Conservation (phyloP, 2,113 vertebrate species). For the Calyptommatus sinebrachiatus region DNA sequence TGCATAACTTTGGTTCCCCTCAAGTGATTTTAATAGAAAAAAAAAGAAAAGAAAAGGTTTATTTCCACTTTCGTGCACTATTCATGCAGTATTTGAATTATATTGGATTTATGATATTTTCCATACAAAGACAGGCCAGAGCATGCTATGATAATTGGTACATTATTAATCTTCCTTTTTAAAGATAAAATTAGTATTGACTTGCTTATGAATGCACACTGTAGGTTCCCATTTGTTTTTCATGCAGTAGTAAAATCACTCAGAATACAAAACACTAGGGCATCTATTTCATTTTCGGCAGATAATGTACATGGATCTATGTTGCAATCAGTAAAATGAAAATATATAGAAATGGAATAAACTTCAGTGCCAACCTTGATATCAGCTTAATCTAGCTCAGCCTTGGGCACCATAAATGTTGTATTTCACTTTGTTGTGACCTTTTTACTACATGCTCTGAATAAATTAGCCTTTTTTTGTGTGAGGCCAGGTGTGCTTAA, state of each 20-base stretch:
- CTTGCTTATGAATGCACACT: slow-evolving; percentile 41
- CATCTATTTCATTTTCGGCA: slow-evolving; percentile 16
- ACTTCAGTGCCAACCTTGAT: background rate
- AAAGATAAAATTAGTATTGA: slow-evolving; percentile 50
- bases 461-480: slow-evolving; percentile 24
- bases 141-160: slow-evolving; percentile 41
- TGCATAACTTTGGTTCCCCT: background rate
- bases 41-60: slow-evolving; percentile 19
- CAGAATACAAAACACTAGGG: slow-evolving; percentile 13
- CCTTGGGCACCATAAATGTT: background rate
- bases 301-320: accelerated
- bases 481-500: background rate
- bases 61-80: background rate
- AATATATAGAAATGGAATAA: background rate
- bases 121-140: slow-evolving; percentile 38
- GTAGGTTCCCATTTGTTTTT: slow-evolving; percentile 32
- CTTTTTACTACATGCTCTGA: slow-evolving; percentile 9
- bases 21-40: background rate
- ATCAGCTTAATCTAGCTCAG: background rate
- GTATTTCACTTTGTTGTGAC: background rate
- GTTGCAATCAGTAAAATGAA: background rate
- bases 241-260: slow-evolving; percentile 39
- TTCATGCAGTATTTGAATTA: slow-evolving; percentile 14
- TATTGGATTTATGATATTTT: slow-evolving; percentile 15
- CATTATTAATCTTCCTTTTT: slow-evolving; percentile 57